phyloP scores from a whole-genome alignment of 2,797 vertebrate genomes.

The Brachyalestes nurse region DNA sequence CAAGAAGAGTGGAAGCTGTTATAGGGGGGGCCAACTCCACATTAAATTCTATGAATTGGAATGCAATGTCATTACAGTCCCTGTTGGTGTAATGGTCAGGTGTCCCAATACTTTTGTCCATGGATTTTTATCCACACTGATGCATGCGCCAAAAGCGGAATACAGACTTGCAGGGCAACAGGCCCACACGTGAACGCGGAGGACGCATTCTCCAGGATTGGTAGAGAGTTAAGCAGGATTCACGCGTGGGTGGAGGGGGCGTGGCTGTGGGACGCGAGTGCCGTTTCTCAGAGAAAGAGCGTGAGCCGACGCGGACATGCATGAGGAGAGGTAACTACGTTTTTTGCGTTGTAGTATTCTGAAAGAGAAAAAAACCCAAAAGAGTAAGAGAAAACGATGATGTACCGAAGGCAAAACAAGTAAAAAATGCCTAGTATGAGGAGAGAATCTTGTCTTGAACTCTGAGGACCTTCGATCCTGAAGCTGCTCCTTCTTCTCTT shows the following conservation, averaged over 20 bases:
- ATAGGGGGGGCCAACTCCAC: too few species aligned
- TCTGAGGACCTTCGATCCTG: not conserved
- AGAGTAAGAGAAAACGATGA: too few species aligned
- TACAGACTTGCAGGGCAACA: not conserved
- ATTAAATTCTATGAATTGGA: too few species aligned
- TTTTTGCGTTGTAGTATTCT: too few species aligned
- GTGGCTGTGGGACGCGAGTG: slow-evolving; percentile 37
- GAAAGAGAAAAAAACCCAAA: not conserved
- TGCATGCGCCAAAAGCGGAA: too few species aligned
- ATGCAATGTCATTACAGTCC: too few species aligned
- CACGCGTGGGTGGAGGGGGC: slow-evolving; percentile 42
- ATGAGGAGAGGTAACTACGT: not conserved
- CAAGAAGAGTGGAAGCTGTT: too few species aligned
- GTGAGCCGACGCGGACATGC: not conserved
- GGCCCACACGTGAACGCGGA: not conserved
- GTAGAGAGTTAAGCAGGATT: not conserved
- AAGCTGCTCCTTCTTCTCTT: not conserved
- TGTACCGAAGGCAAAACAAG: too few species aligned
- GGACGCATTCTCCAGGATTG: not conserved
- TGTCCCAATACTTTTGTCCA: too few species aligned
- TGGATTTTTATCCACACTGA: too few species aligned
- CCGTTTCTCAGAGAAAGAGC: slow-evolving; percentile 26
- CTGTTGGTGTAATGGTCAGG: too few species aligned
- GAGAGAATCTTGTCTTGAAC: not conserved
- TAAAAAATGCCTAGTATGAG: not conserved